Evolutionary conservation across 2,797 vertebrate genomes (phyloP).

Genomic region (Peromyscus attwateri): DNA sequence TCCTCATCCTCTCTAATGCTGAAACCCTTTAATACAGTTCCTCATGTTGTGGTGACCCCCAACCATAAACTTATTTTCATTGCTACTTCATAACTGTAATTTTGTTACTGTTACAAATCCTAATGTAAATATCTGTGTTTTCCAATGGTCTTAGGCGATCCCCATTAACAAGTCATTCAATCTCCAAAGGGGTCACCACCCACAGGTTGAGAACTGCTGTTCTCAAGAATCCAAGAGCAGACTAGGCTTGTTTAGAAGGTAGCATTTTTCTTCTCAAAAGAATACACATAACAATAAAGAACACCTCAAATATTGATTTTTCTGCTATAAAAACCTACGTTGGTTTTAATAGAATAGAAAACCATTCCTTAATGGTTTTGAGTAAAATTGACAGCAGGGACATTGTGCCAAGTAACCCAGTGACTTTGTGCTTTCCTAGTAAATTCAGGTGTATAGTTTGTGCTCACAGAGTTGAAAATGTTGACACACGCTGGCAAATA

Average conservation of each 20-base stretch:
- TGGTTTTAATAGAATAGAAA: conserved; percentile 54
- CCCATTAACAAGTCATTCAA: not conserved
- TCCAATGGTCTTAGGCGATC: not conserved
- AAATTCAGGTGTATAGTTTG: not conserved
- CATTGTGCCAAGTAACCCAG: not conserved
- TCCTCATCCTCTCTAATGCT: not conserved
- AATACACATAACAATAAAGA: not conserved
- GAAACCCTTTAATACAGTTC: not conserved
- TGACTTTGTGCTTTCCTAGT: conserved; percentile 6
- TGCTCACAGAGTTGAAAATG: not conserved
- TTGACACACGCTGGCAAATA: not conserved
- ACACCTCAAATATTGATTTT: conserved; percentile 9
- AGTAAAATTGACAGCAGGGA: conserved; percentile 48
- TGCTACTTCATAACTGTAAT: not conserved
- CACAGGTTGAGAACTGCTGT: not conserved
- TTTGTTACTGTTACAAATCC: not conserved
- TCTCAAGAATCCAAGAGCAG: not conserved
- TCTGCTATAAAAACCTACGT: not conserved
- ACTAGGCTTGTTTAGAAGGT: conserved; percentile 5
- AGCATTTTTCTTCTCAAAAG: not conserved
- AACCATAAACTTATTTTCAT: not conserved
- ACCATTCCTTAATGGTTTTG: conserved; percentile 22
- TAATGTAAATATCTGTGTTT: not conserved
- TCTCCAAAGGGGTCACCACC: not conserved
- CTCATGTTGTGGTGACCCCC: not conserved